A percentile compares a stretch with the other conserved stretches of the same genome.
These are phyloP conservation scores for Ceyx melanurus DNA, from an alignment of 2,113 vertebrate species.

Conservation along the genomic window DNA sequence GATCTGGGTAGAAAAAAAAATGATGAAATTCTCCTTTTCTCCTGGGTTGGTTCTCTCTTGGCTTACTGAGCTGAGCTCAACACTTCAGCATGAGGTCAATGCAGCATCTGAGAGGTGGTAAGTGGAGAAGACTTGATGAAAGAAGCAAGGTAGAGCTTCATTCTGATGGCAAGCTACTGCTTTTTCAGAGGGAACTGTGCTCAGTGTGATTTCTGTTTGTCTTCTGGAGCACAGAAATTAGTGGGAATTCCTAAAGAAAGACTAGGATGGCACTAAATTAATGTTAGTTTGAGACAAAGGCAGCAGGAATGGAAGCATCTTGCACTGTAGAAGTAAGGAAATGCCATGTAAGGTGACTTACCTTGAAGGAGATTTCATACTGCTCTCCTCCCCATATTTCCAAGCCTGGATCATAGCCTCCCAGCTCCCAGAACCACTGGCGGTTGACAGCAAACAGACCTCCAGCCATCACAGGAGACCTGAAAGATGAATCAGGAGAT, in stretches of 20 bases:
- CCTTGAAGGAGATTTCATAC: conserved; percentile 89
- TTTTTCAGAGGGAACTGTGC: not conserved
- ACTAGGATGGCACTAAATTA: not conserved
- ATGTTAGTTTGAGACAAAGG: not conserved
- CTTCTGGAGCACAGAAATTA: not conserved
- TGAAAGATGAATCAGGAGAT: conserved; percentile 71
- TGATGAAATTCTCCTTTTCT: not conserved
- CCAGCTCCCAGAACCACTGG: conserved; percentile 88
- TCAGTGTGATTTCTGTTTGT: not conserved
- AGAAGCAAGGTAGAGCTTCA: not conserved
- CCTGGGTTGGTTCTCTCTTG: not conserved
- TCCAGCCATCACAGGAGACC: conserved; percentile 91
- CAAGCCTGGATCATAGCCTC: conserved; percentile 85
- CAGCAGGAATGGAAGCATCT: not conserved
- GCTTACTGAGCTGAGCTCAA: not conserved
- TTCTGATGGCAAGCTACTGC: not conserved
- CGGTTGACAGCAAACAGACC: conserved; percentile 87
- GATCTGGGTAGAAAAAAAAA: not conserved
- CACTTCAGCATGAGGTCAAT: not conserved
- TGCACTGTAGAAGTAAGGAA: not conserved
- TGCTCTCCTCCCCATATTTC: conserved; percentile 90
- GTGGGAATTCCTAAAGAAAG: not conserved
- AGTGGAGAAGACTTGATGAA: not conserved
- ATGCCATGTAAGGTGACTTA: conserved; percentile 48
- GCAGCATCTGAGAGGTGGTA: not conserved